Evolutionary conservation across 2,888 invertebrate genomes (phyloP), one percentile per base, ranked within the genome.

Genomic region (Poecilus cupreus): DNA sequence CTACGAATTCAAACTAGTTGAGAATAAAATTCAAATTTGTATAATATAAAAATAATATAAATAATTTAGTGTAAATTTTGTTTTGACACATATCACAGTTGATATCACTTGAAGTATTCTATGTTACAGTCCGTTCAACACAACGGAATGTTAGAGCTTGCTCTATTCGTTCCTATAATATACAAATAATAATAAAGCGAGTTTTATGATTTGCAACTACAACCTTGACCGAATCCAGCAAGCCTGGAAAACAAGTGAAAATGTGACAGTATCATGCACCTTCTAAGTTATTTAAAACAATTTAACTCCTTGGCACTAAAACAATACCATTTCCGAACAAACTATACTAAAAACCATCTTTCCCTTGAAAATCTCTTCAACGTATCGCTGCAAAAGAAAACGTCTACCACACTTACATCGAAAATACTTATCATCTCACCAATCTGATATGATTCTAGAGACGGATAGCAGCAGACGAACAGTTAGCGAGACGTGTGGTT

Each of bases 401-500:
- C 72, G 72, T 72, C 72, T 72, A 68, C 43, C 68, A 68, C 68
- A 68, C 37, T 60, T 60, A 68, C 68, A 39, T 64, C 18, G 68
- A 37, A 22, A 46, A 24, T 72, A 72, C 18, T 60, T 72, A 43
- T 72, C 72, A 72, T 72, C 72, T 72, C 72, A 72, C 72, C 72
- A 43, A 26, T 43, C 43, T 72, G 72, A 72, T 72, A 72, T 72
- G 72, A 72, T 72, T 72, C 43, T 72, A 72, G 24, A 72, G 72
- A 72, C 72, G 72, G 72, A 72, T 72, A 72, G 72, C 72, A 72
- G 72, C 72, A 72, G 72, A 72, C 43, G 24, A 46, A 13, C 10
- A 72, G 32, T 54, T 24, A 4, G 46, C 43, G 72, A 46, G 72
- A 72, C 72, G 46, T 43, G 72, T 2, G 20, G 46, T 22, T 92